A percentile compares a stretch with the other conserved stretches of the same genome.
These are phyloP conservation scores for Fabriciana adippe DNA, from an alignment of 2,888 invertebrate species.

Conservation along the genomic window DNA sequence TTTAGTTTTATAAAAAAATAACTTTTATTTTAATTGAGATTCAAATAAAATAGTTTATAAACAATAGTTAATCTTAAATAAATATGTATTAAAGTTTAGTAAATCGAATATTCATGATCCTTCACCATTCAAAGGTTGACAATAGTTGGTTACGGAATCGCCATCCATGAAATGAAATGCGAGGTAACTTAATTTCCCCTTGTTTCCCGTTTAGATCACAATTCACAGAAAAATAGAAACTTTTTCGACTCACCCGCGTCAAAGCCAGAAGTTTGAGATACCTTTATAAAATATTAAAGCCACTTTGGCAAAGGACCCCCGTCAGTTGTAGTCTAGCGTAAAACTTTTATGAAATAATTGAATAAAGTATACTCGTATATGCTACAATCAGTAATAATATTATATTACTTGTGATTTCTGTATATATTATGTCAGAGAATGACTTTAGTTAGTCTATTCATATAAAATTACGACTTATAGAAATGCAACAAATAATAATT, in stretches of 20 bases:
- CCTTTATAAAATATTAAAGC: conserved; percentile 56
- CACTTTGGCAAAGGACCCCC: conserved; percentile 42
- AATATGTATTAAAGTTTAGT: background rate
- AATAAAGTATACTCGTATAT: background rate
- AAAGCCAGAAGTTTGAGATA: conserved; percentile 22
- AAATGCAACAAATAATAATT: too few species aligned
- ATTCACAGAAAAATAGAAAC: conserved; percentile 56
- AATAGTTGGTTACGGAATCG: conserved; percentile 46
- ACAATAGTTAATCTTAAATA: too few species aligned
- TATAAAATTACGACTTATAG: too few species aligned
- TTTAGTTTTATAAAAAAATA: too few species aligned
- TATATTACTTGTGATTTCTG: too few species aligned
- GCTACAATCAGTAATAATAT: background rate
- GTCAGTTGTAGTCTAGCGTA: conserved; percentile 27
- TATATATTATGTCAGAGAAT: too few species aligned
- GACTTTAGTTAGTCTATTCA: too few species aligned
- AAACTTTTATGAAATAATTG: conserved; percentile 18
- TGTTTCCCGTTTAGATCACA: conserved; percentile 50
- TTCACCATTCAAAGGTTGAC: conserved; percentile 40
- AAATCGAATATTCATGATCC: conserved; percentile 29
- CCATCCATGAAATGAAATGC: conserved; percentile 54
- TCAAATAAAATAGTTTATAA: too few species aligned
- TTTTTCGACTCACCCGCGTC: conserved; percentile 51
- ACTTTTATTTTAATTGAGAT: too few species aligned
- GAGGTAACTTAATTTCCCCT: conserved; percentile 66